A percentile compares a stretch with the other conserved stretches of the same genome.
Evolutionary conservation across 2,888 invertebrate species (phyloP).

Genomic region (Arge pagana): DNA sequence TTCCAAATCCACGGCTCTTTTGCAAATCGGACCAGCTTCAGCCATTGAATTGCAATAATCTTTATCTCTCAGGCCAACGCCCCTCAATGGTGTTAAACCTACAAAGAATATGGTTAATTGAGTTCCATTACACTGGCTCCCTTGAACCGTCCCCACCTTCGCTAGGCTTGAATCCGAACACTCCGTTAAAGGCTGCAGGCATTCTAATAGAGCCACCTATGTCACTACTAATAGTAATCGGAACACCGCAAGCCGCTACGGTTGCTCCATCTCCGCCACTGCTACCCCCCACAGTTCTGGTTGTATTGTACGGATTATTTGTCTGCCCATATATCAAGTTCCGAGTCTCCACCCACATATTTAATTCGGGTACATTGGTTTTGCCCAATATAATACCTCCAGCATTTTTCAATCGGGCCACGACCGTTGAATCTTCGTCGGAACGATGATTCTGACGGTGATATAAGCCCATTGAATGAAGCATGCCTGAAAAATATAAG

Average conservation of each 20-base stretch:
- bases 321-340: constrained; percentile 90
- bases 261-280: constrained; percentile 86
- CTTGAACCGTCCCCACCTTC: constrained; percentile 61
- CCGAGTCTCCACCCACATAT: constrained; percentile 88
- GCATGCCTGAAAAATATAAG: constrained; percentile 51
- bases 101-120: constrained; percentile 6
- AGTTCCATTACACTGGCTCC: neutral
- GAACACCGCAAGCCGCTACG: constrained; percentile 77
- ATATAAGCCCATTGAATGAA: constrained; percentile 70
- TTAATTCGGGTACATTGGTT: constrained; percentile 93
- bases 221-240: constrained; percentile 87
- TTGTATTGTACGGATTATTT: constrained; percentile 87
- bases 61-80: constrained; percentile 70
- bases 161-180: constrained; percentile 84
- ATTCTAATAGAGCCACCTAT: constrained; percentile 97
- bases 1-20: constrained; percentile 77
- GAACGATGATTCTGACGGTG: constrained; percentile 68
- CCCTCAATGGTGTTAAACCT: constrained; percentile 70
- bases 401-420: constrained; percentile 72
- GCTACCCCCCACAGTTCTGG: constrained; percentile 87
- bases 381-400: constrained; percentile 87
- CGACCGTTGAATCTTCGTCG: constrained; percentile 77
- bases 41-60: constrained; percentile 72
- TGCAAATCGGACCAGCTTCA: constrained; percentile 80
- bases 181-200: constrained; percentile 88